Evolutionary conservation across 2,888 invertebrate species (phyloP).

Genomic region (Hirtodrosophila cameraria): DNA sequence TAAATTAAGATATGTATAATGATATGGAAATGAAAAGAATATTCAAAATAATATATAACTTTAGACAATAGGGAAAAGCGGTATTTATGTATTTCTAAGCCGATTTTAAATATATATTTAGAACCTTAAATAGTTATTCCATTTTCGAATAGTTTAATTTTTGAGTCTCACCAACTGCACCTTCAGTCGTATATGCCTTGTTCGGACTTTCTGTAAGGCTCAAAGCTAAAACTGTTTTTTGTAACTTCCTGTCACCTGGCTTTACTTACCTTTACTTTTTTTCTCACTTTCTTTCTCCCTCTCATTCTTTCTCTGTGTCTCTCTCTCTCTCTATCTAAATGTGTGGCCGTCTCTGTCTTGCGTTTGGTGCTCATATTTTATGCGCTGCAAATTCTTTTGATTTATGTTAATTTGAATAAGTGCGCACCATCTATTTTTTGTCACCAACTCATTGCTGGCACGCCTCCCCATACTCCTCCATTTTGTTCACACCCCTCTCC

Average conservation of each 20-base stretch:
- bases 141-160: no score
- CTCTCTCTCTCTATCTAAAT: not conserved
- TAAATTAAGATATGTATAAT: no score
- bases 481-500: not conserved
- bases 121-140: no score
- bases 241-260: constrained; percentile 26
- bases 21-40: no score
- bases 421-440: constrained; percentile 66
- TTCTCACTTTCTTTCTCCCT: not conserved
- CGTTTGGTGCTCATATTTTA: constrained; percentile 44
- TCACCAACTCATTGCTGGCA: constrained; percentile 46
- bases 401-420: constrained; percentile 81
- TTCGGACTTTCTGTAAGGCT: constrained; percentile 18
- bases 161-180: not conserved
- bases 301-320: not conserved
- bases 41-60: no score
- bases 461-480: not conserved
- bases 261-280: constrained; percentile 3
- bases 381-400: constrained; percentile 77
- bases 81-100: no score
- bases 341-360: constrained; percentile 14
- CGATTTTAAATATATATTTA: no score
- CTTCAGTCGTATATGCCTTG: constrained; percentile 12
- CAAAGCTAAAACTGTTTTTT: constrained; percentile 32
- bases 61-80: no score